Evolutionary conservation across 2,888 invertebrate genomes (phyloP).

Genomic region (Zootermopsis nevadensis): DNA sequence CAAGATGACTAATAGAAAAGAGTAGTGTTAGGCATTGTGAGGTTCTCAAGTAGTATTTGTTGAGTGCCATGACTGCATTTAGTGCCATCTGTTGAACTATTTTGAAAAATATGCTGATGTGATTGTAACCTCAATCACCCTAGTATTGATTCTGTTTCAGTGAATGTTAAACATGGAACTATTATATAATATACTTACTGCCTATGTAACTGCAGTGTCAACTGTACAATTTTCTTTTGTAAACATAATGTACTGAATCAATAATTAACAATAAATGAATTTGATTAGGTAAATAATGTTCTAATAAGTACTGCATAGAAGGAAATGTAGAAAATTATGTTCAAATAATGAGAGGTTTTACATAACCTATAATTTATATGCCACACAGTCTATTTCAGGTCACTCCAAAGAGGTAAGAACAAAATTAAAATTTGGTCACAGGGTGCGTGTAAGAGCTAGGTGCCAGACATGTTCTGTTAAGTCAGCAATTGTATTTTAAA

Average conservation of each 20-base stretch:
- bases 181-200: constrained; percentile 52
- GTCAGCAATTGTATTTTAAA: no score
- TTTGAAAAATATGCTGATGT: constrained; percentile 51
- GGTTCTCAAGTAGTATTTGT: constrained; percentile 48
- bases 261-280: constrained; percentile 54
- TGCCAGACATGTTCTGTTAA: no score
- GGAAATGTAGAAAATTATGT: background rate
- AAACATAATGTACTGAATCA: constrained; percentile 54
- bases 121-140: constrained; percentile 46
- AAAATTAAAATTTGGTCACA: no score
- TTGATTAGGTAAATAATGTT: constrained; percentile 50
- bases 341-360: background rate
- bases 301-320: background rate
- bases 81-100: constrained; percentile 52
- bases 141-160: constrained; percentile 51
- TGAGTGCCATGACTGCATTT: constrained; percentile 51
- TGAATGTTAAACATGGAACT: constrained; percentile 51
- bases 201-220: constrained; percentile 53
- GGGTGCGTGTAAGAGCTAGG: no score
- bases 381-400: no score
- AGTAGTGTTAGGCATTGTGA: constrained; percentile 46
- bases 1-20: constrained; percentile 35
- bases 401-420: no score
- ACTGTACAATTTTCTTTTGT: constrained; percentile 54
- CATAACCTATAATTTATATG: no score